Evolutionary conservation across 2,888 invertebrate genomes (phyloP).

Genomic region (Thymelicus sylvestris): DNA sequence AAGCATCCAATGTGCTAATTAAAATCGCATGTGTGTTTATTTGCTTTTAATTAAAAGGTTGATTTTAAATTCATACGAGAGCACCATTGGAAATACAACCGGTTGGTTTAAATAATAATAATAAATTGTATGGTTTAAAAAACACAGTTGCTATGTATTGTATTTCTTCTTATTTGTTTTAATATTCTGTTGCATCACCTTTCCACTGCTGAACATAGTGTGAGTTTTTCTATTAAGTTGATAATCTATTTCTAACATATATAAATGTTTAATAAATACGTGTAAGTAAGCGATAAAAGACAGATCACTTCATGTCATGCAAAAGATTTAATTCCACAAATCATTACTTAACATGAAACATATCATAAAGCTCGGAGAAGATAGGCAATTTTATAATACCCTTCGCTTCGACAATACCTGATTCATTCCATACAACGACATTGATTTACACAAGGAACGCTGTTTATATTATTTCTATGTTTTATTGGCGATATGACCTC

Average conservation of each 20-base stretch:
- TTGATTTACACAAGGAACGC: constrained; percentile 8
- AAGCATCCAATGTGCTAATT: constrained; percentile 10
- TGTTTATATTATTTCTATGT: constrained; percentile 12
- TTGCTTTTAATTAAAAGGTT: constrained; percentile 10
- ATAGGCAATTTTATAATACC: constrained; percentile 1
- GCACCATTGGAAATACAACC: background rate
- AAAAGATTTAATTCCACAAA: too few relatives aligned
- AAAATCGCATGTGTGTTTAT: constrained; percentile 13
- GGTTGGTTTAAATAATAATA: background rate
- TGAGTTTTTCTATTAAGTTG: too few relatives aligned
- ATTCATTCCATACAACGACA: constrained; percentile 3
- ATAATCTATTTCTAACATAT: too few relatives aligned
- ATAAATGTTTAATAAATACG: too few relatives aligned
- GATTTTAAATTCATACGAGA: background rate
- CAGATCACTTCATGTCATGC: too few relatives aligned
- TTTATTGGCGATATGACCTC: constrained; percentile 17
- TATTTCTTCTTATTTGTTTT: too few relatives aligned
- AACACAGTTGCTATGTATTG: background rate
- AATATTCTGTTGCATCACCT: too few relatives aligned
- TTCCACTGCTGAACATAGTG: too few relatives aligned
- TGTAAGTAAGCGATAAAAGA: too few relatives aligned
- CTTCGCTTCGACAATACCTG: background rate
- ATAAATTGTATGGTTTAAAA: background rate
- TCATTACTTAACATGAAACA: background rate
- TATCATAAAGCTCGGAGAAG: background rate